Evolutionary conservation across 2,113 vertebrate genomes (phyloP).

Genomic region (Mandrillus leucophaeus): DNA sequence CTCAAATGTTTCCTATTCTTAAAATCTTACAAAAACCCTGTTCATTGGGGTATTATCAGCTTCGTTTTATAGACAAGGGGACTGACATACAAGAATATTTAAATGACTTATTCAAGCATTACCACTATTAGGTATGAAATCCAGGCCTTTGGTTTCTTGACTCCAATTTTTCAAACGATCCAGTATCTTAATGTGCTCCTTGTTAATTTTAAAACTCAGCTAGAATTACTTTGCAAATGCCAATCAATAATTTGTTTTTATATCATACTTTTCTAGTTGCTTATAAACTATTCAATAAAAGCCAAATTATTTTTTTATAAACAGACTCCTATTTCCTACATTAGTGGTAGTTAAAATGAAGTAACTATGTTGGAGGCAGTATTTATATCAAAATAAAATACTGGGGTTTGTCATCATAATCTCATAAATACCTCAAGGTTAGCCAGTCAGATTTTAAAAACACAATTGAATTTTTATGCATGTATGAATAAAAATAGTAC

Average conservation of each 20-base stretch:
- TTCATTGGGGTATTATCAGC: not conserved
- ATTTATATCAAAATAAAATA: constrained; percentile 33
- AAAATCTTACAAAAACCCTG: not conserved
- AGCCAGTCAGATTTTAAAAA: constrained; percentile 9
- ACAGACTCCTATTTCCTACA: not conserved
- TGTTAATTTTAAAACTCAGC: not conserved
- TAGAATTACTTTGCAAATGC: constrained; percentile 16
- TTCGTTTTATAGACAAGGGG: not conserved
- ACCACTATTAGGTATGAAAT: not conserved
- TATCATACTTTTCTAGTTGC: constrained; percentile 19
- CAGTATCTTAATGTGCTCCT: not conserved
- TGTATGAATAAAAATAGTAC: not conserved
- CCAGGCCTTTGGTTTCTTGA: not conserved
- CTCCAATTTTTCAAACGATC: not conserved
- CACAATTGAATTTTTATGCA: constrained; percentile 27
- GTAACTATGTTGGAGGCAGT: not conserved
- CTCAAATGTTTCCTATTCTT: constrained; percentile 10
- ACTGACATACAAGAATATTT: not conserved
- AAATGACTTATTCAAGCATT: not conserved
- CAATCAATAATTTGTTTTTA: not conserved
- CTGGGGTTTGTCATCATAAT: not conserved
- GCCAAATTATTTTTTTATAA: not conserved
- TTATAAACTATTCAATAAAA: constrained; percentile 2
- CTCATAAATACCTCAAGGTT: not conserved
- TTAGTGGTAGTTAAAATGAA: not conserved